Conservation (phyloP, 1,140 invertebrate species). For the Ctenoplectra terminalis region DNA sequence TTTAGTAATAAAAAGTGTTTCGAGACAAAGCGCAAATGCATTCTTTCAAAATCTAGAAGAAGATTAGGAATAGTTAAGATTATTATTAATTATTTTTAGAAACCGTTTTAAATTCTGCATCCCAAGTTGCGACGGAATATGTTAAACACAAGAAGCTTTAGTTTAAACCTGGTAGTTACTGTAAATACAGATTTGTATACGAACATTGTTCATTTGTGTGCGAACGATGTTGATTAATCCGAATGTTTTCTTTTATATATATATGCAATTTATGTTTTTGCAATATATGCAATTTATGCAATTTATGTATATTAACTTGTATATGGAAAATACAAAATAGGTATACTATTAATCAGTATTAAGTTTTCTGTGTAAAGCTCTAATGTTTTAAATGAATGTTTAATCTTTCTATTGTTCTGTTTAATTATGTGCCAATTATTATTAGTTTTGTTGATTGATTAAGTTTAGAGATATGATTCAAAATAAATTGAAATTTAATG, state of each 20-base stretch:
- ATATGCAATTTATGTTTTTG: conserved; percentile 6
- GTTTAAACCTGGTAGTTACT: neutral
- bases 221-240: neutral
- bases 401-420: neutral
- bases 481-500: neutral
- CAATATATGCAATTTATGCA: conserved; percentile 7
- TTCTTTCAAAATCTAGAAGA: conserved; percentile 11
- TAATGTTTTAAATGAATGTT: neutral
- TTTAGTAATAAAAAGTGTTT: conserved; percentile 35
- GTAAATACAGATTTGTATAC: conserved; percentile 30
- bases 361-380: conserved; percentile 3
- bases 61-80: neutral
- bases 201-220: neutral
- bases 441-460: neutral
- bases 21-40: conserved; percentile 14
- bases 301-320: too few species aligned
- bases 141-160: neutral
- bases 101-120: neutral
- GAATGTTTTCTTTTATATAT: neutral
- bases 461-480: neutral
- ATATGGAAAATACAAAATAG: neutral
- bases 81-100: conserved; percentile 9
- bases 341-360: conserved; percentile 32
- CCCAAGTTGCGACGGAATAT: neutral
- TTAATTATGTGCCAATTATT: neutral